These are phyloP conservation scores for Meloidogyne floridensis DNA, from an alignment of 1,140 invertebrate species.

Conservation along the genomic window DNA sequence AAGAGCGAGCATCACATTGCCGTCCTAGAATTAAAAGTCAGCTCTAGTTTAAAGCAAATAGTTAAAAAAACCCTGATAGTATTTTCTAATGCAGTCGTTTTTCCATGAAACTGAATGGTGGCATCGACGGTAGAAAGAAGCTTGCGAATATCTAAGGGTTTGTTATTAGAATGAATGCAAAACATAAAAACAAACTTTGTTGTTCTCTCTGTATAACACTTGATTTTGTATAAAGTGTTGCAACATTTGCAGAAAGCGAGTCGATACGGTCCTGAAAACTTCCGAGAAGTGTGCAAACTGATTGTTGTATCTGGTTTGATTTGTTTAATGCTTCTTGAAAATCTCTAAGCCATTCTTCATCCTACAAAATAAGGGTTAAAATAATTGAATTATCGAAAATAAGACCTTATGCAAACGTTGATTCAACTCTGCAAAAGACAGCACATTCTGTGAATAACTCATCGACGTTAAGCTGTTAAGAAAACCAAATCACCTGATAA, in stretches of 20 bases:
- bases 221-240: slow-evolving; percentile 58
- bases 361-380: slow-evolving; percentile 38
- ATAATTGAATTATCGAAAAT: background rate
- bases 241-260: slow-evolving; percentile 51
- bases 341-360: slow-evolving; percentile 59
- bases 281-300: slow-evolving; percentile 49
- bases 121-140: slow-evolving; percentile 63
- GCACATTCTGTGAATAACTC: background rate
- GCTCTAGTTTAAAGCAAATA: background rate
- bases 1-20: slow-evolving; percentile 50
- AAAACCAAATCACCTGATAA: no score
- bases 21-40: background rate
- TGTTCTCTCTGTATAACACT: slow-evolving; percentile 58
- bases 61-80: slow-evolving; percentile 41
- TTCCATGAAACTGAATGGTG: slow-evolving; percentile 65
- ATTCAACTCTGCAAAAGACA: slow-evolving; percentile 36
- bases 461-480: background rate
- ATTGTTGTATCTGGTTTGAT: slow-evolving; percentile 5
- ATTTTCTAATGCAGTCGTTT: slow-evolving; percentile 58
- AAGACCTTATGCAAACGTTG: slow-evolving; percentile 22
- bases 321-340: slow-evolving; percentile 48
- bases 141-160: slow-evolving; percentile 61
- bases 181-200: slow-evolving; percentile 50
- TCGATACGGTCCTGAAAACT: slow-evolving; percentile 52
- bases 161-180: slow-evolving; percentile 6